phyloP scores from a whole-genome alignment of 2,888 invertebrate species.

The Galeopsomyia nigrocyanea region DNA sequence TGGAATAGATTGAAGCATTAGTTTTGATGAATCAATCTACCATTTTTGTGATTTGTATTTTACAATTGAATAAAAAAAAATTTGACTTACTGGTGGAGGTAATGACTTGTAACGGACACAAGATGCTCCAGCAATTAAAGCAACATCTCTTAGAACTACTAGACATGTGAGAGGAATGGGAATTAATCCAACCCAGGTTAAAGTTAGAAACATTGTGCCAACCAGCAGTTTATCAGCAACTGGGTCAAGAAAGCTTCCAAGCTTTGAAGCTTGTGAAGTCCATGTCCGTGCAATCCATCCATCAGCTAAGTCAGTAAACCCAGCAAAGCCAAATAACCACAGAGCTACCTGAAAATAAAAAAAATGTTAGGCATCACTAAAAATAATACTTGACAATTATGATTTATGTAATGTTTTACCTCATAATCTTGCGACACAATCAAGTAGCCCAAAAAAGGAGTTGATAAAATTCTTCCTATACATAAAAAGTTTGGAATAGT shows the following conservation, averaged over 20 bases:
- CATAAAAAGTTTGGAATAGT: constrained; percentile 96
- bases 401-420: constrained; percentile 52
- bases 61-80: constrained; percentile 23
- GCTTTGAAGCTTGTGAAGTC: constrained; percentile 90
- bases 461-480: constrained; percentile 84
- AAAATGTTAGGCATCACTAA: constrained; percentile 25
- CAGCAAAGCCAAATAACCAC: constrained; percentile 86
- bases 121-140: constrained; percentile 87
- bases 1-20: background rate
- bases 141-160: constrained; percentile 87
- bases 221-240: constrained; percentile 96
- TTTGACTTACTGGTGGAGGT: constrained; percentile 84
- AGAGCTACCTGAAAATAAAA: constrained; percentile 76
- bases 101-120: constrained; percentile 92
- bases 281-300: constrained; percentile 96
- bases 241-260: constrained; percentile 96
- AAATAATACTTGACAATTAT: background rate
- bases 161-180: constrained; percentile 85
- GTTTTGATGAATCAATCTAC: constrained; percentile 9
- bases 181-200: constrained; percentile 88
- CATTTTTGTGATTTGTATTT: background rate
- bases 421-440: constrained; percentile 86
- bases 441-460: constrained; percentile 91
- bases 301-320: constrained; percentile 94
- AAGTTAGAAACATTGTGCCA: constrained; percentile 87